phyloP scores from a whole-genome alignment of 2,888 invertebrate genomes.

The Cryptosula pallasiana region DNA sequence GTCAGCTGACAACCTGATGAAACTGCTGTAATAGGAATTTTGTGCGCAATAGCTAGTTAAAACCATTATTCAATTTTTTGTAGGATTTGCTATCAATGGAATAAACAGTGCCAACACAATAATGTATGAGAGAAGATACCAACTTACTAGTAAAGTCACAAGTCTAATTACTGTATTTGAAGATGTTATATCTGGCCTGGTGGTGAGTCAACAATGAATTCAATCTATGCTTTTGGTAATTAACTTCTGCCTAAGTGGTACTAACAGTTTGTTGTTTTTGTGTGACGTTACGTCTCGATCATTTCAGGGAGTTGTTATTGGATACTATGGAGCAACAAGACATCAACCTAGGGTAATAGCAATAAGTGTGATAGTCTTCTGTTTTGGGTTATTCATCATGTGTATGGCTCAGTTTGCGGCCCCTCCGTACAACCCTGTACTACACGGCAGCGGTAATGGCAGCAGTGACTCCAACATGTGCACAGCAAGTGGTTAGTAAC shows the following conservation, averaged over 20 bases:
- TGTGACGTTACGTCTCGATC: too few species aligned
- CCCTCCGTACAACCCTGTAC: constrained; percentile 15
- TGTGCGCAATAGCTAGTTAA: too few species aligned
- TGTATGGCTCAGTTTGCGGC: neutral
- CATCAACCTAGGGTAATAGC: constrained; percentile 8
- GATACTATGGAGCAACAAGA: neutral
- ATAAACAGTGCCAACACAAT: constrained; percentile 47
- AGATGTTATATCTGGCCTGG: constrained; percentile 44
- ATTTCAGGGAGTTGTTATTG: neutral
- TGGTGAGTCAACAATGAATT: constrained; percentile 32
- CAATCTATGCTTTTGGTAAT: too few species aligned
- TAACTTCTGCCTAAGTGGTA: too few species aligned
- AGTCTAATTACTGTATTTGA: constrained; percentile 46
- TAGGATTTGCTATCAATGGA: constrained; percentile 49
- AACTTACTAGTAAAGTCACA: constrained; percentile 40
- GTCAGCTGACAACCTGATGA: too few species aligned
- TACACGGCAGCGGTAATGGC: too few species aligned
- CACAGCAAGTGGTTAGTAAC: neutral
- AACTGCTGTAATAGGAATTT: too few species aligned
- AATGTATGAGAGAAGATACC: constrained; percentile 45
- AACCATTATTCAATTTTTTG: too few species aligned
- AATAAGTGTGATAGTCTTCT: neutral
- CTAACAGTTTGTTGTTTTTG: too few species aligned
- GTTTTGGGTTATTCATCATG: neutral
- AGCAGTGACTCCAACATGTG: too few species aligned